Conservation (phyloP, 2,888 invertebrate species). For the Lamellibrachia columna region DNA sequence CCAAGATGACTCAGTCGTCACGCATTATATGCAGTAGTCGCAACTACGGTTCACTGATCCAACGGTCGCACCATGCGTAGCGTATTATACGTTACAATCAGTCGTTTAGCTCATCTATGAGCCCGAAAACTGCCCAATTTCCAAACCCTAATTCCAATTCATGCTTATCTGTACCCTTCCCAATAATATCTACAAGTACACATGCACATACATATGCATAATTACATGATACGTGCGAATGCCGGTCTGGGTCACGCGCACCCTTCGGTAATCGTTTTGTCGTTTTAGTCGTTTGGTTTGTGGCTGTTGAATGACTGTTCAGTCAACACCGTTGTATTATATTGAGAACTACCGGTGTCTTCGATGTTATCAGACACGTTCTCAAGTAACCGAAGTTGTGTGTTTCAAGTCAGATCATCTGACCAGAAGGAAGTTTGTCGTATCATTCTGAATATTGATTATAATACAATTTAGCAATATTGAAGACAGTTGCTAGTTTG, state of each 20-base stretch:
- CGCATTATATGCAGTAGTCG: too few species aligned
- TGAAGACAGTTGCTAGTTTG: too few species aligned
- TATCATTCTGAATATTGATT: too few species aligned
- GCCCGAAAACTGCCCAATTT: too few species aligned
- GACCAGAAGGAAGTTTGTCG: not conserved
- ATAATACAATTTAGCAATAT: too few species aligned
- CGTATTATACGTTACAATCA: too few species aligned
- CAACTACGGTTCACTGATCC: too few species aligned
- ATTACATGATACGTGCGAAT: not conserved
- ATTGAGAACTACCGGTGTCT: not conserved
- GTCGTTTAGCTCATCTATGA: too few species aligned
- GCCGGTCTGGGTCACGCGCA: not conserved
- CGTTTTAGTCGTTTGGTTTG: not conserved
- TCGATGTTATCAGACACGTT: not conserved
- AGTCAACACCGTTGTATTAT: not conserved
- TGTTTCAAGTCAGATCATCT: not conserved
- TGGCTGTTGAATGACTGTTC: not conserved
- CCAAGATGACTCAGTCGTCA: too few species aligned
- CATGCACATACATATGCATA: not conserved
- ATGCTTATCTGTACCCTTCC: too few species aligned
- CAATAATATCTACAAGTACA: not conserved
- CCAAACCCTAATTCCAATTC: too few species aligned
- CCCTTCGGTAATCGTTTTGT: not conserved
- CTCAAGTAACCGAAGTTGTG: not conserved
- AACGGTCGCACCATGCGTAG: too few species aligned